Evolutionary conservation across 2,113 vertebrate genomes (phyloP), one percentile per base, ranked within the genome.

Genomic region (Coryphaenoides rupestris): DNA sequence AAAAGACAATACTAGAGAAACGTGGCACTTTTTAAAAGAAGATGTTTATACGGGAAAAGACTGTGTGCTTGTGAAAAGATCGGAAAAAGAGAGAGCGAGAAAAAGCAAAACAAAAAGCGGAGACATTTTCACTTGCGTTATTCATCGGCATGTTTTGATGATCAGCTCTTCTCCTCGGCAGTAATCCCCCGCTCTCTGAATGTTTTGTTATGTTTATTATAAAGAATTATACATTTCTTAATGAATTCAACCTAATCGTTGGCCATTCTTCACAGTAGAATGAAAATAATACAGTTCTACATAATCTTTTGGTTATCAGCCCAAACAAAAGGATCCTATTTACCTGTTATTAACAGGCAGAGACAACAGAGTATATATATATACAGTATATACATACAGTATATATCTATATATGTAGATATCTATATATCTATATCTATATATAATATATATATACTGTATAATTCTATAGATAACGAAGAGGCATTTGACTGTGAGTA

Each of bases 401-500:
- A 33, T 33, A 33, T 33, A 33, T 33, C 5, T 33, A 33, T 33
- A 33, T 33, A 33, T 33, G 10, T 33, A 33, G 5, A 4, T 33
- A 33, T 40, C 2, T 13, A 40, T 40, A 40, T 40, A 40, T 40
- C 9, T 40, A 40, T 40, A 40, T 40, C 9, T 40, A 40, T 40
- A 40, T 40, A 40, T 9, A 26, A 26, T 12, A 40, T 40, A 40
- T 12, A 7, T 40, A 40, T 7, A 40, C 9, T 40, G 33, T n/a
- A 65, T 71, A 6, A 84, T 79, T 71, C 67, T 50, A 50, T 50
- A 13, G 15, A 50, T 50, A 50, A 74, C 13, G 73, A 57, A 76
- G 73, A 82, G 84, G 79, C 78, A 72, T 68, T 80, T 62, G 84
- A 87, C 84, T 87, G 83, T 86, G 78, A 87, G 23, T 78, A 74